Base-by-base conservation (phyloP, 1,140 invertebrate genomes). In the Trypoxylus dichotomus region DNA sequence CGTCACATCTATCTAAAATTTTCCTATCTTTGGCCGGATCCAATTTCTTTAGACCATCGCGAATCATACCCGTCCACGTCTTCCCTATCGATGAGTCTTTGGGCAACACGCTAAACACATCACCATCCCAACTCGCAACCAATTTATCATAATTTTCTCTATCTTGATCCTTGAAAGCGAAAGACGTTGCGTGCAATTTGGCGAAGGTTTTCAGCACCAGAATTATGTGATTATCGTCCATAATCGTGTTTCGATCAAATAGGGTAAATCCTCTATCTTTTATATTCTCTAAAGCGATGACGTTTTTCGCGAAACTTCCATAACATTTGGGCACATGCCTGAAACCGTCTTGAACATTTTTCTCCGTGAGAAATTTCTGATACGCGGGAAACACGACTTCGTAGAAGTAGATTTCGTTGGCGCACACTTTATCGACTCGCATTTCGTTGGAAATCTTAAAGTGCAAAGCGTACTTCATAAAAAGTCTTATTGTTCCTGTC, bases 261-360 rank as follows among this genome's bases (percentile, higher is more conserved):
- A 42, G n/a, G 1, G 8, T 3, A 10, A n/a, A 74, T 1, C 72
- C 72, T n/a, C 15, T 24, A n/a, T 5, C 15, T 74, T 42, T 37
- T n/a, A 74, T 24, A 19, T 74, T 74, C 32, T 74, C 72, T 32
- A 74, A 71, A 32, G 91, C 81, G 10, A 90, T 87, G 21, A 88
- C 83, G 29, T 86, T 82, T 54, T 87, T 84, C 10, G 27, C 79
- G 3, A 63, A 74, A 19, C 79, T 85, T 19, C 81, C 84, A 13
- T 86, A 87, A 76, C 86, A 89, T 73, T 84, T 85, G 1, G 85
- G 77, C 11, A 80, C 80, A n/a, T 82, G 80, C 13, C 78, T 42
- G 63, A 85, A 85, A 0, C 41, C 37, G 8, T 79, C 47, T 21
- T 75, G 13, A 3, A 81, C 41, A 7, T 43, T 27, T 27, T 41